Percentiles rank a stretch among this genome's conserved stretches.
phyloP scores from a whole-genome alignment of 2,888 invertebrate genomes.

The Zelleria hepariella region DNA sequence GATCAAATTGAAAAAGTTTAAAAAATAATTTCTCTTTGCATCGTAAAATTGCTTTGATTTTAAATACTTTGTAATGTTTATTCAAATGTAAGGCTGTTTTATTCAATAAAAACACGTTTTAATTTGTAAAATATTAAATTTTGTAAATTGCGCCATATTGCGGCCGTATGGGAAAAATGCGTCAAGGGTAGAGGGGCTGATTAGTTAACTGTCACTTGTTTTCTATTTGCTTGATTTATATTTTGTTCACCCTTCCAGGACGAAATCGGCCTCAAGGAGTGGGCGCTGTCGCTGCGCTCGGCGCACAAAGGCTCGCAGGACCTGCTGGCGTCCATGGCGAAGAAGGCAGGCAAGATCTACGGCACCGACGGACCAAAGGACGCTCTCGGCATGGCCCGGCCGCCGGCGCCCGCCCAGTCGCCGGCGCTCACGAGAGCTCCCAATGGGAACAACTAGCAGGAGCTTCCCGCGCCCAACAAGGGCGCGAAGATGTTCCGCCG shows the following conservation, averaged over 20 bases:
- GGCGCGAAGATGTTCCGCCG: constrained; percentile 72
- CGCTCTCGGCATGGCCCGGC: constrained; percentile 30
- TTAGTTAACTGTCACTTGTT: too few species aligned
- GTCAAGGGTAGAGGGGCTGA: too few species aligned
- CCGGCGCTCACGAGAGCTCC: constrained; percentile 40
- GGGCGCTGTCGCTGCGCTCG: constrained; percentile 94
- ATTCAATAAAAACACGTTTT: too few species aligned
- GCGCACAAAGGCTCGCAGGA: constrained; percentile 97
- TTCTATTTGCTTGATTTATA: too few species aligned
- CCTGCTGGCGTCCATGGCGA: constrained; percentile 96
- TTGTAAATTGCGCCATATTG: too few species aligned
- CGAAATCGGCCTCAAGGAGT: constrained; percentile 98
- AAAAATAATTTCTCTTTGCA: too few species aligned
- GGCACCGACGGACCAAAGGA: constrained; percentile 79
- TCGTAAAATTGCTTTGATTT: too few species aligned
- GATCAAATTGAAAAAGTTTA: too few species aligned
- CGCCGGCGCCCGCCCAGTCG: constrained; percentile 26
- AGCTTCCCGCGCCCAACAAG: constrained; percentile 61
- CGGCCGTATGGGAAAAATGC: too few species aligned
- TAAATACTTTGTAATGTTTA: too few species aligned
- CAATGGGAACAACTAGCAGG: constrained; percentile 67
- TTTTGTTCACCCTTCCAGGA: constrained; percentile 78
- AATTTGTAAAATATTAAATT: too few species aligned
- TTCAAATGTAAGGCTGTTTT: too few species aligned
- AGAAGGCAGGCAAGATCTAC: constrained; percentile 99